Percentiles rank a stretch among this genome's conserved stretches.
These are phyloP conservation scores for Villa cingulata DNA, from an alignment of 2,888 invertebrate species.

Conservation along the genomic window DNA sequence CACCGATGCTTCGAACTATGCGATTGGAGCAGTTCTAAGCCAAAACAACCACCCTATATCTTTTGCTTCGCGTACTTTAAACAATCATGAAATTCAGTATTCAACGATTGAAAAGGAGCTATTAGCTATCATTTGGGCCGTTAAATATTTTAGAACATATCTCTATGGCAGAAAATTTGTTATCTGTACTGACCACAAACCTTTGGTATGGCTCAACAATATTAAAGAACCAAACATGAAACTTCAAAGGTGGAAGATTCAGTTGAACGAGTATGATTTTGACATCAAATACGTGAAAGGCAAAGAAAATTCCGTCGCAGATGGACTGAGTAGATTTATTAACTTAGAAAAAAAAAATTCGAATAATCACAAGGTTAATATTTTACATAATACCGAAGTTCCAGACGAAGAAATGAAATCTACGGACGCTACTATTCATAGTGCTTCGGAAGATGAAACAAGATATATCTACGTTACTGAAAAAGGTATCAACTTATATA, in stretches of 20 bases:
- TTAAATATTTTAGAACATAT: conserved; percentile 2
- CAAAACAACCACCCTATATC: conserved; percentile 2
- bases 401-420: too few species aligned
- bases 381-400: too few species aligned
- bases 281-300: neutral
- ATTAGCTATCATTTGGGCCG: conserved; percentile 5
- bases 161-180: conserved; percentile 1
- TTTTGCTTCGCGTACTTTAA: conserved; percentile 2
- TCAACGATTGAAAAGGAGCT: conserved; percentile 3
- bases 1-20: conserved; percentile 5
- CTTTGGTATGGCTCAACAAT: neutral
- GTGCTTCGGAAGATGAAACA: too few species aligned
- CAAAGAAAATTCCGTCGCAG: neutral
- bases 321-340: neutral
- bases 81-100: conserved; percentile 4
- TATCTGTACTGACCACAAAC: neutral
- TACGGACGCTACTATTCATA: too few species aligned
- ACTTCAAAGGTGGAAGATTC: neutral
- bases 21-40: conserved; percentile 4
- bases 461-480: too few species aligned
- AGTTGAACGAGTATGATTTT: too few species aligned
- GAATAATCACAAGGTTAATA: neutral
- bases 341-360: neutral
- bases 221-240: neutral
- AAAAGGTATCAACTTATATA: neutral